These are phyloP conservation scores for Drosophila baimaii DNA, from an alignment of 1,140 invertebrate genomes.

Conservation along the genomic window DNA sequence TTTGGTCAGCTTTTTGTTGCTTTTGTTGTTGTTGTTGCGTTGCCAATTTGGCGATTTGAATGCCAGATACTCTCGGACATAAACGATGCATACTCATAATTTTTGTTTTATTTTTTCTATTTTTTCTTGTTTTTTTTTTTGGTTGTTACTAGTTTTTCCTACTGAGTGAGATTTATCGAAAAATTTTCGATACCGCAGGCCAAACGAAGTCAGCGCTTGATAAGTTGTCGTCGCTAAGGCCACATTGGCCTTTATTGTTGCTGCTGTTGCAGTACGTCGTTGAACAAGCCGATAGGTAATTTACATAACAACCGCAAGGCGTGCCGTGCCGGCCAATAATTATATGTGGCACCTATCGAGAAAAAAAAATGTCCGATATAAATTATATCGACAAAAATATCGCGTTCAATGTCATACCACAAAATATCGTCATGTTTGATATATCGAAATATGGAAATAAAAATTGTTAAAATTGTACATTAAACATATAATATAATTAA, in stretches of 20 bases:
- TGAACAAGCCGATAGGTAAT: constrained; percentile 55
- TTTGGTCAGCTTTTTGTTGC: constrained; percentile 20
- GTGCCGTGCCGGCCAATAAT: constrained; percentile 49
- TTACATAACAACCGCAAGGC: constrained; percentile 71
- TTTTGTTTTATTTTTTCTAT: constrained; percentile 21
- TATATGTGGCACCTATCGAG: constrained; percentile 46
- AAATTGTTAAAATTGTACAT: too few species aligned
- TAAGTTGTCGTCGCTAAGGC: constrained; percentile 52
- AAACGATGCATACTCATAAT: constrained; percentile 63
- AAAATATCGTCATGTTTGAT: too few species aligned
- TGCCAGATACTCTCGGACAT: constrained; percentile 66
- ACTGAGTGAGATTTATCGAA: constrained; percentile 63
- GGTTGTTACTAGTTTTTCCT: constrained; percentile 18
- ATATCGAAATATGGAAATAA: too few species aligned
- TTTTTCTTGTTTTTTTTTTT: too few species aligned
- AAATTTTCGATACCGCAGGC: constrained; percentile 51
- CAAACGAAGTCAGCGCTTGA: constrained; percentile 50
- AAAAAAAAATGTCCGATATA: too few species aligned
- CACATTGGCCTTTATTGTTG: constrained; percentile 25
- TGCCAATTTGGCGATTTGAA: constrained; percentile 72
- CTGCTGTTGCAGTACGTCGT: constrained; percentile 29
- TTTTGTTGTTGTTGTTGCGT: constrained; percentile 15
- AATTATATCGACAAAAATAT: too few species aligned
- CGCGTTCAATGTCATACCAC: too few species aligned
- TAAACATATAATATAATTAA: too few species aligned